Base-by-base conservation (phyloP, 2,888 invertebrate genomes). In the Cryptophagus acutangulus region DNA sequence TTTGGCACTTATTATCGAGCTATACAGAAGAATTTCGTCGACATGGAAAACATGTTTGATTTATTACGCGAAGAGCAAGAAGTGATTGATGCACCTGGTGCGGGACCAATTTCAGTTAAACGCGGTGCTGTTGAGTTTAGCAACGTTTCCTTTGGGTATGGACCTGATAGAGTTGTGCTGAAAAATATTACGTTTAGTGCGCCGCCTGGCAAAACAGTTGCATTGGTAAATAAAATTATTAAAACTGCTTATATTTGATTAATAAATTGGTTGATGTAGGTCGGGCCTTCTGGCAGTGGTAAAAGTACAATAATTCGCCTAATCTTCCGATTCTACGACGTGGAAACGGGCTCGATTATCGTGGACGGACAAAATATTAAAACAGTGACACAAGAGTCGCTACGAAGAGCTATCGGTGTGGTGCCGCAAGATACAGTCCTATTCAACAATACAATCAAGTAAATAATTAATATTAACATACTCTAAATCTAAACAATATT, bases 1-100 rank as follows among this genome's bases (percentile, higher is more conserved):
- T 93, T 99, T 65, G 97, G 97, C 17, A 96, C 95, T 2, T 96
- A 94, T 62, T 99, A 99, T 65, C 91, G 96, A 62, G 88, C 91
- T 40, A 95, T 97, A 43, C 97, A 97, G 66, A 92, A 90, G 73
- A 91, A 94, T 63, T 97, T 99, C 62, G 84, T 97, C 12, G 97
- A 99, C 63, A 97, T 97, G 97, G 97, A 99, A 70, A 97, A 97
- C 69, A 96, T 99, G 97, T 93, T 97, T 66, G 95, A 96, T 55
- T 70, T 99, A 46, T 74, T 99, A 59, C 79, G 85, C 25, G 90
- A 92, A 60, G 81, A 87, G 30, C 81, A 86, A 38, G 95, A 97
- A 73, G 81, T 96, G 15, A 74, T 81, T 2, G 94, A 97, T 71
- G 80, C 82, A 0, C 79, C 84, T 0, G 84, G 86, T 38, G 92